phyloP scores from a whole-genome alignment of 2,888 invertebrate genomes.

The Apantesis nais region DNA sequence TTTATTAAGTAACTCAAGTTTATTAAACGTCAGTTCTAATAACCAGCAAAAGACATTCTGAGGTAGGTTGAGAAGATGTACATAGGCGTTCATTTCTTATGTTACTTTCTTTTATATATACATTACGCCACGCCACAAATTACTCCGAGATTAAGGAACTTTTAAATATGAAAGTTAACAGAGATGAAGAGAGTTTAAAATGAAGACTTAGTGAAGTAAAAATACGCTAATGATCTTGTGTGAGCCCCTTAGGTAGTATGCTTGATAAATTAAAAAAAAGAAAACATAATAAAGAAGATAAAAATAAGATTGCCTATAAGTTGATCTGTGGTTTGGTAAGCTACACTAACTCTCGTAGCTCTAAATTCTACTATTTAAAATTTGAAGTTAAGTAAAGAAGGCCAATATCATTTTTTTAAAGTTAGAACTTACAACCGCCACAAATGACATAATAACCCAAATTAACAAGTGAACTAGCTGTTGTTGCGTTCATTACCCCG shows the following conservation, averaged over 20 bases:
- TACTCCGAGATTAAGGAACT: neutral
- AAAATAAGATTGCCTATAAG: too few relatives aligned
- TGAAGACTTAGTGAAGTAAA: too few relatives aligned
- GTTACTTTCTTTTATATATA: neutral
- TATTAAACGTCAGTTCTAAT: slow-evolving; percentile 53
- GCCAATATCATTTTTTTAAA: slow-evolving; percentile 18
- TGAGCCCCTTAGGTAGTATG: too few relatives aligned
- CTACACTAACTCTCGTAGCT: neutral
- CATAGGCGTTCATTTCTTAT: neutral
- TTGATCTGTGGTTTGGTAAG: neutral
- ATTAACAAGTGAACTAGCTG: slow-evolving; percentile 74
- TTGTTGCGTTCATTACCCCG: slow-evolving; percentile 73
- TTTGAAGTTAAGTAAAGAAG: neutral
- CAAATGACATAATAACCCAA: slow-evolving; percentile 83
- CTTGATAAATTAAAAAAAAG: too few relatives aligned
- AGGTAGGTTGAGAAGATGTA: slow-evolving; percentile 17
- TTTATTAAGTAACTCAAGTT: slow-evolving; percentile 50
- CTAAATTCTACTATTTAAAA: neutral
- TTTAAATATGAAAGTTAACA: neutral
- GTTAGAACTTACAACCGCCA: slow-evolving; percentile 44
- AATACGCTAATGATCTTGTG: too few relatives aligned
- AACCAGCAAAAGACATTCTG: slow-evolving; percentile 32
- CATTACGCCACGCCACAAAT: neutral
- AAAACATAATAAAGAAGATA: neutral
- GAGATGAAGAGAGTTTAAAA: neutral